A percentile compares a stretch with the other conserved stretches of the same genome.
These are phyloP conservation scores for Pantherophis guttatus DNA, from an alignment of 2,113 vertebrate genomes.

Conservation along the genomic window DNA sequence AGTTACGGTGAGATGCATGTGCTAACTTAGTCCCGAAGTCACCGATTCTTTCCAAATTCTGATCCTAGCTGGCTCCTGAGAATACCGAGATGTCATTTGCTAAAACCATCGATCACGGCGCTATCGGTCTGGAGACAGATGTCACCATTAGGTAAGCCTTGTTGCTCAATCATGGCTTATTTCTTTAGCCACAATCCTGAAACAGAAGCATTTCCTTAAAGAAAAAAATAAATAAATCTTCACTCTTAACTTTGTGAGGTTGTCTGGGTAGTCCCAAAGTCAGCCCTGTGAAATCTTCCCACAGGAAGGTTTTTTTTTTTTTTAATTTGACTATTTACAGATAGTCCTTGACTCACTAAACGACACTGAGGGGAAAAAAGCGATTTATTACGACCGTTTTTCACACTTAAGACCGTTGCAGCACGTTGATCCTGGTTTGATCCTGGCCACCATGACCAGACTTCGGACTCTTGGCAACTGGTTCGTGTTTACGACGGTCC, in stretches of 20 bases:
- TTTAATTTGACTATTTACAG: no score
- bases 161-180: no score
- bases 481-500: no score
- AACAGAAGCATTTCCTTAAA: neutral
- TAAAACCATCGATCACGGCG: conserved; percentile 81
- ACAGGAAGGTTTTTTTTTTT: no score
- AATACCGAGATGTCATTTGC: conserved; percentile 91
- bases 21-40: neutral
- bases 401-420: no score
- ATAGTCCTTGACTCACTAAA: no score
- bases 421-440: no score
- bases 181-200: neutral
- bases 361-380: no score
- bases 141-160: conserved; percentile 81
- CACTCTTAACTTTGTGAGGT: neutral
- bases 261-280: no score
- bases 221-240: neutral
- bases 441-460: no score
- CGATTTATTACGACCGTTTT: no score
- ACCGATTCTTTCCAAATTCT: neutral
- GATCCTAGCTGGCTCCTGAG: conserved; percentile 80
- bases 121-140: conserved; percentile 84
- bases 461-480: no score
- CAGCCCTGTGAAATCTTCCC: neutral
- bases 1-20: neutral